Base-by-base conservation (phyloP, 2,888 invertebrate genomes). In the Netelia virgata region DNA sequence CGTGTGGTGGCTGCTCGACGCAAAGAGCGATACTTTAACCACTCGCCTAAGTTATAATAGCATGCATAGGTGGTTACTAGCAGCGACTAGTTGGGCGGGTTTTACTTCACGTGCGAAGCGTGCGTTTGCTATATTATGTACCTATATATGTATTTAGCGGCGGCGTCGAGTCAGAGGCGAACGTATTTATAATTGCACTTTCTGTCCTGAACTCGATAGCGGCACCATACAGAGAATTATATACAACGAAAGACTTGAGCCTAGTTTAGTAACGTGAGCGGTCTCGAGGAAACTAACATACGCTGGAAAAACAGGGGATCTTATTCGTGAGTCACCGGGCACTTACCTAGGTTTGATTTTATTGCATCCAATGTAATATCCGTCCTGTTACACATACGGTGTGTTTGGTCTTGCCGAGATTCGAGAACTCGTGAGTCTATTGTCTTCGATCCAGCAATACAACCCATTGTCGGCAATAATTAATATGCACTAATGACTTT, bases 101-200 rank as follows among this genome's bases (percentile, higher is more conserved):
- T 83, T 83, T 80, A 76, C 79, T 80, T 61, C 53, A 75, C 75
- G 68, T 68, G 57, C 76, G 55, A 53, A 72, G 68, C 73, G 76
- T 20, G 41, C 68, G 50, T 23, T 70, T 36, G 50, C 41, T 64
- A 36, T 18, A 14, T 14, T 47, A 47, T 11, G 14, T 47, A 47
- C 14, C 10, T 47, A 57, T 57, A 57, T 18, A 57, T 57, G 18
- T n/a, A 57, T 57, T 23, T 74, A 73, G 82, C 83, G 75, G 64
- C 57, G 66, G 80, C 55, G 81, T 83, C 85, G 82, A 75, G 86
- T 28, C 36, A 23, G 81, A 75, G 73, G 61, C 79, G 84, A 82
- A 83, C 86, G 90, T 88, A 91, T 90, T 90, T 91, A 89, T 89
- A 90, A 90, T 91, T 90, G 89, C 90, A 87, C 87, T 90, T 87